Base-by-base conservation (phyloP, 2,797 vertebrate genomes). In the Melanotaenia pygmaea region DNA sequence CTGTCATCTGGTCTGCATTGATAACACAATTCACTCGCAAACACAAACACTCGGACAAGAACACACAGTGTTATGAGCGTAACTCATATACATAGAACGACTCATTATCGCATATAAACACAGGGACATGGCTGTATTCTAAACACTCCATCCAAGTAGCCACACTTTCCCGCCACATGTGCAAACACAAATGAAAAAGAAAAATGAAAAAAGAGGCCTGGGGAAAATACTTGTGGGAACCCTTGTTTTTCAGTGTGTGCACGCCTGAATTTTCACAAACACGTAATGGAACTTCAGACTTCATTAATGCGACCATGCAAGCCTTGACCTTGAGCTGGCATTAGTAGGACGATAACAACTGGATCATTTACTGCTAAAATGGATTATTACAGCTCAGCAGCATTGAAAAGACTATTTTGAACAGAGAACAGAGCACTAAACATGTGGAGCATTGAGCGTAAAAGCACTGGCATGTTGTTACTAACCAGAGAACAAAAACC, bases 1-100 rank as follows among this genome's bases (percentile, higher is more conserved):
- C 84, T 86, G 84, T 88, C 76, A 67, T 87, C 91, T 93, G 92
- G 89, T 71, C 79, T 22, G 76, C 63, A 69, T 85, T 90, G 92
- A 93, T 93, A 93, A 93, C 87, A 87, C 80, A 24, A 56, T 78
- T 65, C 77, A 75, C 84, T 69, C 85, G 53, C 82, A 91, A 81
- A 89, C 86, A 87, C 83, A 86, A 74, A 84, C 83, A 75, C 70
- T 65, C 60, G n/a, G 74, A 85, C 82, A 77, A 76, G 81, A 70
- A 82, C 84, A 80, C 84, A 37, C 74, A 7, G 61, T 38, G 67
- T 81, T 65, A 76, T 13, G 43, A 74, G 89, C 85, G 68, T 85
- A 84, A 81, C 84, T 82, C 81, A 74, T 74, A 58, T 68, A 70
- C 85, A 88, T 85, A 70, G 86, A 87, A 82, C 82, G 57, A 86